Conservation (phyloP, 2,888 invertebrate species). For the Thereva unica region DNA sequence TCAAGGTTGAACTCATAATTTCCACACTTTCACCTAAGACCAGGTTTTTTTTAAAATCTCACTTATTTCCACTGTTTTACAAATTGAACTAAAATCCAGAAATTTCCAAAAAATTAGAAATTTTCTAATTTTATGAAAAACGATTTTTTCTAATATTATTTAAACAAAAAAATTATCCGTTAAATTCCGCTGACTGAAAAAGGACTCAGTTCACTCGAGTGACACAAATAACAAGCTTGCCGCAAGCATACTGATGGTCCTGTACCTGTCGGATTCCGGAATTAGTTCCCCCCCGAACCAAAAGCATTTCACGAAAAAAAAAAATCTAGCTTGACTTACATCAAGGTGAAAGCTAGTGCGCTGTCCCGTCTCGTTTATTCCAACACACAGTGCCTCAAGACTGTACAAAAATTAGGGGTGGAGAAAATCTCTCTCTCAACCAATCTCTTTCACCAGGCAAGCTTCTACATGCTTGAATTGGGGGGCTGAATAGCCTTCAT, state of each 20-base stretch:
- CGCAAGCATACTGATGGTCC: slow-evolving; percentile 37
- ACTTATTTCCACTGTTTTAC: too few relatives aligned
- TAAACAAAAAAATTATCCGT: neutral
- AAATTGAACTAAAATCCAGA: neutral
- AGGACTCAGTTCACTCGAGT: slow-evolving; percentile 2
- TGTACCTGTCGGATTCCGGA: slow-evolving; percentile 40
- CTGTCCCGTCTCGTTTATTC: slow-evolving; percentile 23
- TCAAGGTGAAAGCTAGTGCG: neutral
- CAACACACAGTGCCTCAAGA: neutral
- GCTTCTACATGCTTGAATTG: slow-evolving; percentile 13
- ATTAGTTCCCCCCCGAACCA: slow-evolving; percentile 8
- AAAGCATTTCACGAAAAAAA: slow-evolving; percentile 19
- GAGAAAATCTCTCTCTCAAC: slow-evolving; percentile 14
- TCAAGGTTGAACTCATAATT: too few relatives aligned
- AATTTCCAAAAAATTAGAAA: neutral
- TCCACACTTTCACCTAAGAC: too few relatives aligned
- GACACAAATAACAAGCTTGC: neutral
- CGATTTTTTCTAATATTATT: slow-evolving; percentile 3
- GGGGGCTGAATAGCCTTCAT: slow-evolving; percentile 29
- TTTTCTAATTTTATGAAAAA: neutral
- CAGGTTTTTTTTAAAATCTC: too few relatives aligned
- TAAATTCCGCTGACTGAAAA: neutral
- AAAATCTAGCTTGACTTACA: neutral
- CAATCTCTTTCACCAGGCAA: slow-evolving; percentile 6
- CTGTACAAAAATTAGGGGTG: neutral